phyloP scores from a whole-genome alignment of 2,113 vertebrate genomes.

The Perca flavescens region DNA sequence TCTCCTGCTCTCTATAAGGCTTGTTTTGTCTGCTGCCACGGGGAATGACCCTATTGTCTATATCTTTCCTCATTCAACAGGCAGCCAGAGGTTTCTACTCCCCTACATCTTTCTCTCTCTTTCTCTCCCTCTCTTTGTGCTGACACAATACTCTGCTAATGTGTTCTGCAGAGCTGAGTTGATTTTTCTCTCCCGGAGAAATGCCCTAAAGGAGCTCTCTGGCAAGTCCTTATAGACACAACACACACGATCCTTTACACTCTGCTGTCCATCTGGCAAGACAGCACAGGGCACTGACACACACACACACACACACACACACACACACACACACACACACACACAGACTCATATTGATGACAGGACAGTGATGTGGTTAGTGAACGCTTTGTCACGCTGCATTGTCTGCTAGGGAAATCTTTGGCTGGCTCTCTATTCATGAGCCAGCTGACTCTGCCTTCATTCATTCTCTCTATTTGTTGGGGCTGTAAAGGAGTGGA shows the following conservation, averaged over 20 bases:
- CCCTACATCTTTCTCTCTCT: neutral
- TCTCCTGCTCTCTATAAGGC: constrained; percentile 29
- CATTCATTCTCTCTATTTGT: constrained; percentile 38
- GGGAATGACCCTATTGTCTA: constrained; percentile 57
- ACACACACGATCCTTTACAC: constrained; percentile 27
- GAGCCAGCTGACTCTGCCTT: constrained; percentile 24
- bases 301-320: constrained; percentile 28
- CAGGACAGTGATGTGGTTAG: constrained; percentile 3
- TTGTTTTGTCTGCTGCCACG: constrained; percentile 55
- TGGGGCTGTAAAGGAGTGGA: constrained; percentile 13
- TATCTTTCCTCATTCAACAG: constrained; percentile 54
- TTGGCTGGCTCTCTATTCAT: constrained; percentile 7
- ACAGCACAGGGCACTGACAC: constrained; percentile 2
- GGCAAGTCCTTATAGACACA: constrained; percentile 21
- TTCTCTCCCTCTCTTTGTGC: neutral
- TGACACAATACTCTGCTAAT: constrained; percentile 68
- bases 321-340: constrained; percentile 9
- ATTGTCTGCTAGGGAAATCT: constrained; percentile 6
- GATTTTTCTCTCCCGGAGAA: constrained; percentile 26
- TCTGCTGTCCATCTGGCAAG: constrained; percentile 22
- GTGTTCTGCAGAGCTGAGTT: constrained; percentile 65
- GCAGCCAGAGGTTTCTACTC: constrained; percentile 39
- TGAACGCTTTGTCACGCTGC: constrained; percentile 3
- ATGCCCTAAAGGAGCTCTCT: constrained; percentile 10
- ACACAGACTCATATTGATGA: neutral